Evolutionary conservation across 2,797 vertebrate genomes (phyloP).

Genomic region (Falco berigora): DNA sequence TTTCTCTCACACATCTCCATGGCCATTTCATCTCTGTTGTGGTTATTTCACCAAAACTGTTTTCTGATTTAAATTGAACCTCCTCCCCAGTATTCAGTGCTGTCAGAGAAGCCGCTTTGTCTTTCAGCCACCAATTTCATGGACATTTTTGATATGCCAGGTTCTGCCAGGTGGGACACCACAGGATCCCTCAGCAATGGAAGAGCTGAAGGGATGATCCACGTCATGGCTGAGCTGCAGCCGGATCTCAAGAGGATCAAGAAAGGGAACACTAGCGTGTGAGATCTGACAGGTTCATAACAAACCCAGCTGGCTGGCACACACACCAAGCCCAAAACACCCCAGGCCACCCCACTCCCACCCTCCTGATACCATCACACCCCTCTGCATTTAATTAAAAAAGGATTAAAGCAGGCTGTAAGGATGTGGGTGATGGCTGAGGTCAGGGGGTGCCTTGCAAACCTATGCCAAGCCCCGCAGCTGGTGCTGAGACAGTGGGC

Average conservation of each 20-base stretch:
- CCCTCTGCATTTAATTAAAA: slow-evolving; percentile 53
- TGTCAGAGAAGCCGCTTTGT: not conserved
- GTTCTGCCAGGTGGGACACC: not conserved
- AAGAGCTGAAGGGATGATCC: not conserved
- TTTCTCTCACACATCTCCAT: fast-evolving
- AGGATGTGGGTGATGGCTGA: slow-evolving; percentile 6
- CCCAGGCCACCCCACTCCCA: slow-evolving; percentile 30
- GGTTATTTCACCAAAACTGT: not conserved
- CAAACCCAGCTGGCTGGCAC: slow-evolving; percentile 48
- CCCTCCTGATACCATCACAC: slow-evolving; percentile 44
- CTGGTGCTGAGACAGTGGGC: slow-evolving; percentile 16
- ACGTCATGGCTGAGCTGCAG: not conserved
- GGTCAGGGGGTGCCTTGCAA: slow-evolving; percentile 32
- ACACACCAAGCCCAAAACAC: slow-evolving; percentile 18
- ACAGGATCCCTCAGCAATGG: not conserved
- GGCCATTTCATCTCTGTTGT: not conserved
- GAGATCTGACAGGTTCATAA: slow-evolving; percentile 33
- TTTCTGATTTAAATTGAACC: not conserved
- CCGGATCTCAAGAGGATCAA: not conserved
- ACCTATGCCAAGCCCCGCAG: not conserved
- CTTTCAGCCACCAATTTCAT: not conserved
- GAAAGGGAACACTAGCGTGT: not conserved
- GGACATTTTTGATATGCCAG: not conserved
- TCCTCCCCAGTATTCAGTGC: not conserved
- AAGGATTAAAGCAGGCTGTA: slow-evolving; percentile 41